Evolutionary conservation across 2,888 invertebrate genomes (phyloP).

Genomic region (Tipula helvola): DNA sequence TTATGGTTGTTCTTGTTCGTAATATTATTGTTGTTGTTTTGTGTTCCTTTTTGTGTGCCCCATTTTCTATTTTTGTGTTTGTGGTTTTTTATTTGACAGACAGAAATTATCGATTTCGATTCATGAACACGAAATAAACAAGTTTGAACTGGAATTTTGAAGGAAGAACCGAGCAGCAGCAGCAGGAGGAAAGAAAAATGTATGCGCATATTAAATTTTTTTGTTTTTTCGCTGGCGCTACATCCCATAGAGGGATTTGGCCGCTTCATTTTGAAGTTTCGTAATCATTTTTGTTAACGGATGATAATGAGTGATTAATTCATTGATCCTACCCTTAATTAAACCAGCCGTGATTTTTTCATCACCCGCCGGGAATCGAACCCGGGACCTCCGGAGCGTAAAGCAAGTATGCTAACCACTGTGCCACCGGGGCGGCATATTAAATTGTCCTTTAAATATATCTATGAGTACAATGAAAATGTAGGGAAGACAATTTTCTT

Average conservation of each 20-base stretch:
- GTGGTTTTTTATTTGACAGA: background rate
- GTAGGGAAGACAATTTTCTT: background rate
- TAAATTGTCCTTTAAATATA: background rate
- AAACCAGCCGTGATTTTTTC: too few species aligned
- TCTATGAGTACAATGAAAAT: background rate
- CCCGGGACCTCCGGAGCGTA: too few species aligned
- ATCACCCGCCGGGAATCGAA: too few species aligned
- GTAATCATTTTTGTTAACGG: too few species aligned
- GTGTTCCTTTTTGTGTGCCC: background rate
- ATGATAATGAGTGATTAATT: too few species aligned
- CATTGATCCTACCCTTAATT: too few species aligned
- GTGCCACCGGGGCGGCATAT: too few species aligned
- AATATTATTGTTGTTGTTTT: background rate
- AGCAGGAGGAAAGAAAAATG: background rate
- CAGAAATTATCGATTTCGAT: background rate
- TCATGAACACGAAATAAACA: background rate
- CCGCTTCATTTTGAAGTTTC: too few species aligned
- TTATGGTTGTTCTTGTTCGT: background rate
- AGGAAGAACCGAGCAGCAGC: background rate
- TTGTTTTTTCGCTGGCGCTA: too few species aligned
- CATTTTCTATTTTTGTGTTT: background rate
- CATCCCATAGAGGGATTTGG: too few species aligned
- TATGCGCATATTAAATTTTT: too few species aligned
- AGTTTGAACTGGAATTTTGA: background rate
- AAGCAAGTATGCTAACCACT: too few species aligned